Evolutionary conservation across 2,113 vertebrate species (phyloP).

Genomic region (Notothenia coriiceps): DNA sequence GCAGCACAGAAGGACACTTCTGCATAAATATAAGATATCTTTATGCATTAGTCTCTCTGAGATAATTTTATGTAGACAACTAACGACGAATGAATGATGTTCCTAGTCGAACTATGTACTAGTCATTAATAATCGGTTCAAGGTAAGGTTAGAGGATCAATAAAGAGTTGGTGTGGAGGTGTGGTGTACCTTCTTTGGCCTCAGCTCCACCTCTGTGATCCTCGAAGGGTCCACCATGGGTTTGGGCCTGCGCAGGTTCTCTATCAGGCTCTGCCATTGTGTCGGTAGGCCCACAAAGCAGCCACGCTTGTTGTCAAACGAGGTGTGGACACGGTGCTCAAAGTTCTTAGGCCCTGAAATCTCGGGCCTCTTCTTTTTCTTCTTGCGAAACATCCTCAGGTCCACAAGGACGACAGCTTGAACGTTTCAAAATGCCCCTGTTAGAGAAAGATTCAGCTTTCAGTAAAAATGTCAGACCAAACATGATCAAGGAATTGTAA

Average conservation of each 20-base stretch:
- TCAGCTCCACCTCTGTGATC: constrained; percentile 94
- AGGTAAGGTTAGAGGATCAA: constrained; percentile 18
- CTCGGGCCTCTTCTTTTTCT: constrained; percentile 99
- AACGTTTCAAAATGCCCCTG: constrained; percentile 57
- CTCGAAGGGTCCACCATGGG: constrained; percentile 97
- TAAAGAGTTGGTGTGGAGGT: constrained; percentile 6
- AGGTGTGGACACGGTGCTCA: constrained; percentile 97
- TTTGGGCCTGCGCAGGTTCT: constrained; percentile 93
- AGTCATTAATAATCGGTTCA: constrained; percentile 13
- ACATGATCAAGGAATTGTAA: constrained; percentile 21
- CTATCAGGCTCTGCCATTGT: constrained; percentile 98
- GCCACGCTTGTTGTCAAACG: constrained; percentile 94
- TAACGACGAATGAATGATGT: background rate
- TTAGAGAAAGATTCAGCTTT: constrained; percentile 25
- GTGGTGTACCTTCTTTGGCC: constrained; percentile 93
- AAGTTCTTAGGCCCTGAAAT: constrained; percentile 98
- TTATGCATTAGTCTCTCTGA: background rate
- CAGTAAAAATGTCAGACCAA: constrained; percentile 13
- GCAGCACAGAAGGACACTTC: constrained; percentile 12
- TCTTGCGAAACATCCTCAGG: constrained; percentile 95
- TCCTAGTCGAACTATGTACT: background rate
- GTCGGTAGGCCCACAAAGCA: constrained; percentile 95
- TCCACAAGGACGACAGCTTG: constrained; percentile 63
- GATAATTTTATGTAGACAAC: background rate
- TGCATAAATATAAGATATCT: constrained; percentile 17